A percentile compares a stretch with the other conserved stretches of the same genome.
Evolutionary conservation across 2,797 vertebrate genomes (phyloP).

Genomic region (Chaetodon trifasciatus): DNA sequence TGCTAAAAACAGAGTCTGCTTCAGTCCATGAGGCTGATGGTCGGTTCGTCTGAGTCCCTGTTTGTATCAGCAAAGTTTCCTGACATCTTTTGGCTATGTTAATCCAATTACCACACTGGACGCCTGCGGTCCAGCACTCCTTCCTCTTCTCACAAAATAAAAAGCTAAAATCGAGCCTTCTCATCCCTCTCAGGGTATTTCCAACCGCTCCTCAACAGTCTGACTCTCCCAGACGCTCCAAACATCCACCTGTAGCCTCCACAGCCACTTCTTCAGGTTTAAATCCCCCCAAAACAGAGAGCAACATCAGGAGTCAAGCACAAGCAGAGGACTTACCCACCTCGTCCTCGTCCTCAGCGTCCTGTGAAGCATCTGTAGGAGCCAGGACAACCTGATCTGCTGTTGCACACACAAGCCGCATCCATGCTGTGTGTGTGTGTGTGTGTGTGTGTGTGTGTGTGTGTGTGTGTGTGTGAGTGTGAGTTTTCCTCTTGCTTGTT

Average conservation of each 20-base stretch:
- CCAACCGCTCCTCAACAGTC: rapidly evolving
- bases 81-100: constrained; percentile 30
- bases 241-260: background rate
- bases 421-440: constrained; percentile 66
- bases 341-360: constrained; percentile 56
- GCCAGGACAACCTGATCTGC: constrained; percentile 66
- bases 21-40: background rate
- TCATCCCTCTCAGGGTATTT: background rate
- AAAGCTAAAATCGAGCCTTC: background rate
- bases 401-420: constrained; percentile 47
- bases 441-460: constrained; percentile 42
- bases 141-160: background rate
- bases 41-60: background rate
- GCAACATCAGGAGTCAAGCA: background rate
- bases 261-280: background rate
- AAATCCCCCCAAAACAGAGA: background rate
- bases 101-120: constrained; percentile 43
- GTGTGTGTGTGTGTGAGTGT: constrained; percentile 9
- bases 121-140: constrained; percentile 2
- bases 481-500: constrained; percentile 28
- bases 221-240: background rate
- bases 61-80: background rate
- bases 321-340: constrained; percentile 29
- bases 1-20: background rate
- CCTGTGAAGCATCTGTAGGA: constrained; percentile 62